Evolutionary conservation across 2,113 vertebrate genomes (phyloP).

Genomic region (Echinops telfairi): DNA sequence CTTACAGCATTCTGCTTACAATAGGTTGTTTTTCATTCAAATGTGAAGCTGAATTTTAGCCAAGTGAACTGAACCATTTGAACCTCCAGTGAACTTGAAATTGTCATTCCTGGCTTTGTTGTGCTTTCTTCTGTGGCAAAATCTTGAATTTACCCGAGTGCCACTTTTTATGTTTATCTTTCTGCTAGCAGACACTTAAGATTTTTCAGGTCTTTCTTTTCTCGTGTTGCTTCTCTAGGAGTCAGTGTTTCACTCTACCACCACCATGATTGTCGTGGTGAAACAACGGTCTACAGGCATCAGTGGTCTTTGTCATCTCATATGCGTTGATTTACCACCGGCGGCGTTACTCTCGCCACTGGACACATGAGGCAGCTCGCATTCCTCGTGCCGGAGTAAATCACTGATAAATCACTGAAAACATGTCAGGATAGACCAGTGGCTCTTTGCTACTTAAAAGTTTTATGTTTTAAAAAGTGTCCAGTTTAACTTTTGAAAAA

Average conservation of each 20-base stretch:
- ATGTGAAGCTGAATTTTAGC: too few species aligned
- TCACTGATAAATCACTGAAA: neutral
- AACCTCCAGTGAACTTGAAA: neutral
- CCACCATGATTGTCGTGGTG: neutral
- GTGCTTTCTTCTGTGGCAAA: neutral
- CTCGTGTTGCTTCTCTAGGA: neutral
- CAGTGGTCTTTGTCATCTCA: too few species aligned
- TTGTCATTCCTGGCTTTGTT: constrained; percentile 38
- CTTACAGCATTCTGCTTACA: too few species aligned
- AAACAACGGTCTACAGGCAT: neutral
- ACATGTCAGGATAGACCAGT: neutral
- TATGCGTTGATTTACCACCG: neutral
- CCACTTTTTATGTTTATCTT: neutral
- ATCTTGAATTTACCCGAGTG: neutral
- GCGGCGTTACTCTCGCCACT: neutral
- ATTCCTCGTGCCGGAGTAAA: too few species aligned
- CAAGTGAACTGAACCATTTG: too few species aligned
- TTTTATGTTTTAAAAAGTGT: neutral
- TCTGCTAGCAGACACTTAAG: constrained; percentile 23
- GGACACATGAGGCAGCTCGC: neutral
- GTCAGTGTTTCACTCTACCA: neutral
- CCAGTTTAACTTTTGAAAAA: neutral
- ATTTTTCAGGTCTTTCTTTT: neutral
- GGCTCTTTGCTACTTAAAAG: neutral
- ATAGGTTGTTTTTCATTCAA: too few species aligned